These are phyloP conservation scores for Isurus oxyrinchus DNA, from an alignment of 2,113 vertebrate species.

Conservation along the genomic window DNA sequence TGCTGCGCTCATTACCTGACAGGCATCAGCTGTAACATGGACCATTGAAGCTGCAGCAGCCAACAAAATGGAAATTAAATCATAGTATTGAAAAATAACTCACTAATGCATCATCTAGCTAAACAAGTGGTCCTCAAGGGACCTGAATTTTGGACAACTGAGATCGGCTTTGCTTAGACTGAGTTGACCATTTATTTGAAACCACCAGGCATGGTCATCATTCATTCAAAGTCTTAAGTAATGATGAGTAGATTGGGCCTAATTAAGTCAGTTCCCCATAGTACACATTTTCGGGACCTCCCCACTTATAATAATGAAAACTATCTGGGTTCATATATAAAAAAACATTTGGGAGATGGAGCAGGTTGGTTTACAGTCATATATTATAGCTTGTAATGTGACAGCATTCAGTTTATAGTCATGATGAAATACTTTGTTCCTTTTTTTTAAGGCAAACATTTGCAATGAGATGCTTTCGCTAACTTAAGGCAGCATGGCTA, in stretches of 20 bases:
- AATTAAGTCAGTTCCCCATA: neutral
- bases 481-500: conserved; percentile 87
- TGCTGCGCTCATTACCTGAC: neutral
- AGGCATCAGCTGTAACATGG: neutral
- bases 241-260: neutral
- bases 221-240: neutral
- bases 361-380: neutral
- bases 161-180: neutral
- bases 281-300: neutral
- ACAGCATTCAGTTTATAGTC: neutral
- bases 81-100: neutral
- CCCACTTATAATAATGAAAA: neutral
- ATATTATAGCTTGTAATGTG: conserved; percentile 27
- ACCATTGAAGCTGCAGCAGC: neutral
- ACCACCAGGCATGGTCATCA: neutral
- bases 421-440: neutral
- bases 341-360: neutral
- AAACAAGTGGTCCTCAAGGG: neutral
- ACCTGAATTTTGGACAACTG: neutral
- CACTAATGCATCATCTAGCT: neutral
- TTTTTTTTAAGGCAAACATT: conserved; percentile 79
- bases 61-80: neutral
- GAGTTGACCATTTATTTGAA: neutral
- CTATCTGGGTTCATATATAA: neutral
- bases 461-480: conserved; percentile 75